Evolutionary conservation across 2,888 invertebrate genomes (phyloP).

Genomic region (Trichogramma evanescens): DNA sequence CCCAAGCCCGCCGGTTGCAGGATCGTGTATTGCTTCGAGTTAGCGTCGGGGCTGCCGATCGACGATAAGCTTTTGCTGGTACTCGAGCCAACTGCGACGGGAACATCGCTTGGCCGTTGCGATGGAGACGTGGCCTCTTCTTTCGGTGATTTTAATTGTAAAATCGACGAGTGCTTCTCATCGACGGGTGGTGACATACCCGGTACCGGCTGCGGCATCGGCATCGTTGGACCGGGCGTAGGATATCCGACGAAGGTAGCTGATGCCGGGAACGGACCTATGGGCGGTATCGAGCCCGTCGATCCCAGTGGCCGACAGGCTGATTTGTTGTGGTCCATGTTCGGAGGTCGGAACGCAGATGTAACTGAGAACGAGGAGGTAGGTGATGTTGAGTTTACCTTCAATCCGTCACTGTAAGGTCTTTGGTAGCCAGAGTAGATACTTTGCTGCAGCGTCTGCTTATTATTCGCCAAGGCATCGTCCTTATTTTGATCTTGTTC

Average conservation of each 20-base stretch:
- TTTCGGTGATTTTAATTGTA: slow-evolving; percentile 49
- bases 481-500: slow-evolving; percentile 50
- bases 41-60: slow-evolving; percentile 48
- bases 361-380: slow-evolving; percentile 54
- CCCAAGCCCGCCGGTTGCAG: slow-evolving; percentile 76
- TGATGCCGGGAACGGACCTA: slow-evolving; percentile 62
- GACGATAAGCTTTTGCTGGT: slow-evolving; percentile 28
- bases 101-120: slow-evolving; percentile 10
- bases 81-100: slow-evolving; percentile 26
- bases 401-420: slow-evolving; percentile 34
- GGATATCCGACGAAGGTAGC: slow-evolving; percentile 71
- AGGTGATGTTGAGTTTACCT: slow-evolving; percentile 47
- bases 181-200: slow-evolving; percentile 39
- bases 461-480: slow-evolving; percentile 29
- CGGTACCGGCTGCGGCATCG: slow-evolving; percentile 35
- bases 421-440: slow-evolving; percentile 40
- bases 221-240: slow-evolving; percentile 44
- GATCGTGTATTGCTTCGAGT: slow-evolving; percentile 75
- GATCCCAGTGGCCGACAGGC: slow-evolving; percentile 33
- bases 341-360: slow-evolving; percentile 74
- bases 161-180: slow-evolving; percentile 47
- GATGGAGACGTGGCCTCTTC: slow-evolving; percentile 31
- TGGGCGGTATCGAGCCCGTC: slow-evolving; percentile 42
- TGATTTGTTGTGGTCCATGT: slow-evolving; percentile 56
- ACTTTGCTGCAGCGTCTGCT: slow-evolving; percentile 26